Percentiles rank a stretch among this genome's conserved stretches.
These are phyloP conservation scores for Aleadryas rufinucha DNA, from an alignment of 2,113 vertebrate genomes.

Conservation along the genomic window DNA sequence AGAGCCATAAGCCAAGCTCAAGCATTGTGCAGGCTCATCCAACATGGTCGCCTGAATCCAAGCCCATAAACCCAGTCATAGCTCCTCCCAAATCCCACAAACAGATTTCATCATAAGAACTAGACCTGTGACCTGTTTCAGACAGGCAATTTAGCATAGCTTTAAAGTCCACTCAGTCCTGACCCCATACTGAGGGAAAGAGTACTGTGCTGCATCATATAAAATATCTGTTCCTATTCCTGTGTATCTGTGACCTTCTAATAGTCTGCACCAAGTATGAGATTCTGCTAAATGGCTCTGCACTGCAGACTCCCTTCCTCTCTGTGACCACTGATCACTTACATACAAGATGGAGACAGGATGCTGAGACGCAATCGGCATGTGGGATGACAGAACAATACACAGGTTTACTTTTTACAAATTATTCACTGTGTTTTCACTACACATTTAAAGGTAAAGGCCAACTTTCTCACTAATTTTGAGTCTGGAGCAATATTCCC, in stretches of 20 bases:
- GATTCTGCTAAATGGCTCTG: not conserved
- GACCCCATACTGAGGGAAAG: not conserved
- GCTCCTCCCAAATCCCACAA: not conserved
- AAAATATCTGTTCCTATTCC: not conserved
- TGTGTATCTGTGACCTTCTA: not conserved
- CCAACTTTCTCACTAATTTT: not conserved
- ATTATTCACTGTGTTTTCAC: not conserved
- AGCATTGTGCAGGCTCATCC: not conserved
- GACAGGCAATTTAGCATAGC: not conserved
- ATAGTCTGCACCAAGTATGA: not conserved
- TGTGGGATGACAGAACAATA: not conserved
- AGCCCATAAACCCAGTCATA: not conserved
- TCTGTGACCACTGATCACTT: not conserved
- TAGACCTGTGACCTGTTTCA: not conserved
- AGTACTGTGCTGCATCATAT: not conserved
- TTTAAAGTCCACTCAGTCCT: not conserved
- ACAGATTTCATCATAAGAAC: not conserved
- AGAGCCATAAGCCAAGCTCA: not conserved
- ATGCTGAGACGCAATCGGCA: not conserved
- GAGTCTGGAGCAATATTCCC: not conserved
- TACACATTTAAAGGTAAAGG: not conserved
- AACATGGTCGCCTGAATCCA: not conserved
- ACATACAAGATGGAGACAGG: rapidly evolving
- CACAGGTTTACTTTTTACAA: not conserved
- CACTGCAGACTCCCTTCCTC: not conserved